Percentiles rank a stretch among this genome's conserved stretches.
These are phyloP conservation scores for Baronia brevicornis DNA, from an alignment of 2,888 invertebrate species.

Conservation along the genomic window DNA sequence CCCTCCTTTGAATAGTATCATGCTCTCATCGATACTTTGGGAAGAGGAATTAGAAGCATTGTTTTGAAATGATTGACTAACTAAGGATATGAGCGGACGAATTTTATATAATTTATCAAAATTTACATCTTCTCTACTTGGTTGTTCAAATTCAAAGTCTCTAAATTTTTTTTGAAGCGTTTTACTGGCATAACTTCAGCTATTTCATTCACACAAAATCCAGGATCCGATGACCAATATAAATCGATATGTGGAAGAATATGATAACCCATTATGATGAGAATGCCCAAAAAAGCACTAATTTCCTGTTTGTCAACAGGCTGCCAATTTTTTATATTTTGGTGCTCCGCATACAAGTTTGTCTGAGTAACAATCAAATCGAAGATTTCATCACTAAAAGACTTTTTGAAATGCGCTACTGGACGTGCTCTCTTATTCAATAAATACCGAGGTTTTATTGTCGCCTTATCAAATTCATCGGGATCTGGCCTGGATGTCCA, in stretches of 20 bases:
- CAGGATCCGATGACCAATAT: conserved; percentile 26
- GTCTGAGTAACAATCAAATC: conserved; percentile 19
- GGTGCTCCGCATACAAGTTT: conserved; percentile 20
- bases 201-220: conserved; percentile 22
- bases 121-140: conserved; percentile 18
- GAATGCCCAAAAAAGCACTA: conserved; percentile 22
- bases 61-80: conserved; percentile 16
- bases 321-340: conserved; percentile 19
- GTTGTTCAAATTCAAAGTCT: conserved; percentile 24
- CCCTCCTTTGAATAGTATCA: conserved; percentile 25
- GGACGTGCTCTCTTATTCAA: conserved; percentile 16
- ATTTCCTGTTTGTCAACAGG: conserved; percentile 15
- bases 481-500: conserved; percentile 19
- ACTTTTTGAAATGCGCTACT: conserved; percentile 16
- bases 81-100: conserved; percentile 14
- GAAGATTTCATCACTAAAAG: conserved; percentile 19
- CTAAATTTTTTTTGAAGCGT: conserved; percentile 23
- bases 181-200: conserved; percentile 23
- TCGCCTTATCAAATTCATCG: conserved; percentile 19
- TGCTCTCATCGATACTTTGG: conserved; percentile 24
- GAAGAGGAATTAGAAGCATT: conserved; percentile 19
- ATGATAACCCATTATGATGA: conserved; percentile 24
- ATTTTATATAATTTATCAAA: conserved; percentile 22
- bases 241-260: conserved; percentile 21
- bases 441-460: conserved; percentile 19